Conservation (phyloP, 2,888 invertebrate species). For the Coronaproctus castanopsis region DNA sequence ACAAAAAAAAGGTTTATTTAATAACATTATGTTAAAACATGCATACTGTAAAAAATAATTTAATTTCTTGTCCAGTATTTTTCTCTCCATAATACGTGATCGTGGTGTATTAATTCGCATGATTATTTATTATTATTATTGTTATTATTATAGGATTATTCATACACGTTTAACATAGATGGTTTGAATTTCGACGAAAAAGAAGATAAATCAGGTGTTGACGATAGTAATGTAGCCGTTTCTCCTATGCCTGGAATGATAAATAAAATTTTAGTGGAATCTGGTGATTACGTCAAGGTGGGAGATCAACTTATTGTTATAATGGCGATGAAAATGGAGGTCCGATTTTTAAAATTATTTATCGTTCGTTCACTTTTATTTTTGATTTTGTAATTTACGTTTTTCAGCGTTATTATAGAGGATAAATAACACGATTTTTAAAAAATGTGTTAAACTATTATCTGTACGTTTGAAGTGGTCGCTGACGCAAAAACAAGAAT, state of each 20-base stretch:
- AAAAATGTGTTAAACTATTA: too few species aligned
- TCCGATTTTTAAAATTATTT: slow-evolving; percentile 22
- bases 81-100: too few species aligned
- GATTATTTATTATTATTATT: neutral
- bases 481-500: too few species aligned
- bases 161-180: slow-evolving; percentile 8
- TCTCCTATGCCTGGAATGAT: slow-evolving; percentile 94
- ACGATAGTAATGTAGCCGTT: slow-evolving; percentile 32
- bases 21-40: too few species aligned
- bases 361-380: neutral
- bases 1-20: too few species aligned
- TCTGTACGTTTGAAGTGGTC: too few species aligned
- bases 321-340: slow-evolving; percentile 99
- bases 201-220: neutral
- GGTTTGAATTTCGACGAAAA: neutral
- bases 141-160: slow-evolving; percentile 5
- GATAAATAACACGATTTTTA: too few species aligned
- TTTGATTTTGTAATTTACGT: neutral
- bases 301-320: slow-evolving; percentile 84
- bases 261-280: slow-evolving; percentile 66
- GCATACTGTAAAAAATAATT: too few species aligned
- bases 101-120: neutral
- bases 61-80: too few species aligned
- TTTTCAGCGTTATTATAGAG: slow-evolving; percentile 9
- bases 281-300: slow-evolving; percentile 58